Evolutionary conservation across 2,113 vertebrate genomes (phyloP).

Genomic region (Hemicordylus capensis): DNA sequence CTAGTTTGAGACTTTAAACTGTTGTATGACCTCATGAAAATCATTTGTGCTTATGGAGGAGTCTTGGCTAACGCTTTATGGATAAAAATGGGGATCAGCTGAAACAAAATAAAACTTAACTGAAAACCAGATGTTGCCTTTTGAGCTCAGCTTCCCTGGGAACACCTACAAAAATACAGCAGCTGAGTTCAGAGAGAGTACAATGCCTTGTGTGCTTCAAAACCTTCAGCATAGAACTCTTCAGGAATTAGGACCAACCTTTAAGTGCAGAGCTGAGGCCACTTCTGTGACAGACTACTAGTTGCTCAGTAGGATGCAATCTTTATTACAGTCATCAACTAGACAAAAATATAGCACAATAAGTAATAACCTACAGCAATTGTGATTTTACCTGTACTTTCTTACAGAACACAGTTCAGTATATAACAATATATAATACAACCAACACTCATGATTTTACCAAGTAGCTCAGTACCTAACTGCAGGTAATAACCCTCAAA

Average conservation of each 20-base stretch:
- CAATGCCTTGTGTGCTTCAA: not conserved
- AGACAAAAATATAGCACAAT: too few relatives aligned
- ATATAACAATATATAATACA: too few relatives aligned
- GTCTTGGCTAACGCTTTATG: slow-evolving; percentile 21
- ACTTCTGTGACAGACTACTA: not conserved
- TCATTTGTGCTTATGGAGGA: slow-evolving; percentile 1
- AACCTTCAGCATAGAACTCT: not conserved
- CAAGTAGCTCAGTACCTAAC: not conserved
- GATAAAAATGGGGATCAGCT: slow-evolving; percentile 53
- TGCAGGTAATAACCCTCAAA: not conserved
- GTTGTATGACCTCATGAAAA: slow-evolving; percentile 45
- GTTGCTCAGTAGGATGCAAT: too few relatives aligned
- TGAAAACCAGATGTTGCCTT: slow-evolving; percentile 46
- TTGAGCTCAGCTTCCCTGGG: slow-evolving; percentile 24
- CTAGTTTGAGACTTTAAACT: slow-evolving; percentile 24
- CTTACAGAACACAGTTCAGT: too few relatives aligned
- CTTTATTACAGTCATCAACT: too few relatives aligned
- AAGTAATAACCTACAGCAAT: too few relatives aligned
- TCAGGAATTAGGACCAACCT: not conserved
- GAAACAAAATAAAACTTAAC: slow-evolving; percentile 26
- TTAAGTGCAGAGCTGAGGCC: not conserved
- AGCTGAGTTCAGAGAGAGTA: slow-evolving; percentile 5
- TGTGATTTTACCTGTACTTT: too few relatives aligned
- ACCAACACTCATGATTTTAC: too few relatives aligned
- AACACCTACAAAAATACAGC: slow-evolving; percentile 9